Evolutionary conservation across 2,888 invertebrate species (phyloP).

Genomic region (Arctia plantaginis): DNA sequence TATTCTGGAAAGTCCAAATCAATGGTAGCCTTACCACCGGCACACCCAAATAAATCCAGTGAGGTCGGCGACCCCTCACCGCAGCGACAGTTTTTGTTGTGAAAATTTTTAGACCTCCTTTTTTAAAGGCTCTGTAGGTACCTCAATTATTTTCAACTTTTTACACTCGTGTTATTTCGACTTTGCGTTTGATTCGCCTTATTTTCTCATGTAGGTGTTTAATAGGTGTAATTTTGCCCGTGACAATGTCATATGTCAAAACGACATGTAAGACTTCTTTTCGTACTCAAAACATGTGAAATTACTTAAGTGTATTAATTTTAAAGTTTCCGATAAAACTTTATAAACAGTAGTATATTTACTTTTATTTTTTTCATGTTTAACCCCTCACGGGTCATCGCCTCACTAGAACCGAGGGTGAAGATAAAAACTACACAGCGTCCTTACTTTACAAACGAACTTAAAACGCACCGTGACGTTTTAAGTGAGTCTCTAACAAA

Average conservation of each 20-base stretch:
- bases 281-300: background rate
- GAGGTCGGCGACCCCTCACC: slow-evolving; percentile 72
- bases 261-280: slow-evolving; percentile 2
- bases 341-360: background rate
- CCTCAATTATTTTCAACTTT: slow-evolving; percentile 84
- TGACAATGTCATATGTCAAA: slow-evolving; percentile 22
- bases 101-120: slow-evolving; percentile 74
- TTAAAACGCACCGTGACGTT: too few species aligned
- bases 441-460: too few species aligned
- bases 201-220: slow-evolving; percentile 52
- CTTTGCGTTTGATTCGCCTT: slow-evolving; percentile 68
- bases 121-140: slow-evolving; percentile 63
- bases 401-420: background rate
- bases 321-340: background rate
- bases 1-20: slow-evolving; percentile 20
- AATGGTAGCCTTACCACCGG: slow-evolving; percentile 47
- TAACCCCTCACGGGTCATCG: too few species aligned
- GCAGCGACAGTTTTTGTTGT: slow-evolving; percentile 80
- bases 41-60: slow-evolving; percentile 75
- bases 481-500: too few species aligned
- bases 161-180: slow-evolving; percentile 75
- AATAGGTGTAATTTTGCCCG: slow-evolving; percentile 50
- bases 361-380: too few species aligned
- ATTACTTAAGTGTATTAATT: background rate
- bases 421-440: background rate